Evolutionary conservation across 1,140 invertebrate species (phyloP), one percentile per base, ranked within the genome.

Genomic region (Drosophila sturtevanti): DNA sequence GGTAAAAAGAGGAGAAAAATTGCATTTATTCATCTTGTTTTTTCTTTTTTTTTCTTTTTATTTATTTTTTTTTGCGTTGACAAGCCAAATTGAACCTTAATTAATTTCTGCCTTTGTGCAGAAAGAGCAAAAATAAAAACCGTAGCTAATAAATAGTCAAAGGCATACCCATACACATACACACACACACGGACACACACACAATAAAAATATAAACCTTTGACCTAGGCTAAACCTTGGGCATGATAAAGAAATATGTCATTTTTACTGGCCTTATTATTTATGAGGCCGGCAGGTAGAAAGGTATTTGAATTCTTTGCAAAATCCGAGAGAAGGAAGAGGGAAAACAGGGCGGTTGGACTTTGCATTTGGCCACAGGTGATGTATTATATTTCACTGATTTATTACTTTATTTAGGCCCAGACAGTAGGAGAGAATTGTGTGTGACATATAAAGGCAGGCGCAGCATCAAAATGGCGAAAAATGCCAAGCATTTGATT

Each of bases 371-470:
- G 70, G 56, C 75, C 77, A 51, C 84, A 87, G 84, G 76, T 87
- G 82, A 87, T 79, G 79, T 87, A 87, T 87, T 89, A 68, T 87
- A 69, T 89, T 87, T 79, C 69, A 54, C 72, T 87, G 82, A 87
- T 87, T 87, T 87, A 87, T 87, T 73, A 72, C 84, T 56, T 71
- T 89, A 79, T 82, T 87, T 82, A 84, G 77, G 68, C 48, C 52
- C 61, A 89, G 76, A 76, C 82, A 74, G 58, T 54, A 60, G 62
- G 64, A 65, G 73, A 73, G 65, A n/a, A n/a, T n/a, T 68, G 2
- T 81, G 63, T 68, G 78, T 62, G 59, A 69, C 81, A 80, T 65
- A 58, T 41, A 41, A 22, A 35, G 24, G 34, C 27, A 51, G 52
- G 21, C 54, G 67, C 61, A 56, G 68, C 35, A 59, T 27, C 11